phyloP scores from a whole-genome alignment of 35 echinoderm and acorn worm species.

The Ophiothrix spiculata region DNA sequence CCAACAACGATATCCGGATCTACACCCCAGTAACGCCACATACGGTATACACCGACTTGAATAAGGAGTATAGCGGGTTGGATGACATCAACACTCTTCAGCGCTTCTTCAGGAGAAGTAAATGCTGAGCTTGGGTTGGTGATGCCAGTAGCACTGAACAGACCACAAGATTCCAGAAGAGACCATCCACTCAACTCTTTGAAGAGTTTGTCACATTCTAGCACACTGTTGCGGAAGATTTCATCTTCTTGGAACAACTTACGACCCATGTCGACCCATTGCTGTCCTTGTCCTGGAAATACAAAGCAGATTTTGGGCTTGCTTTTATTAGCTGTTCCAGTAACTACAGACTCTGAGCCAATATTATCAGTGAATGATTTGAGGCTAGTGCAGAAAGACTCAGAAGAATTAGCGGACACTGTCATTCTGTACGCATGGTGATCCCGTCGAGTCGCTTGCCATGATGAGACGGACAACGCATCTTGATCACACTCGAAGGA shows the following conservation, averaged over 20 bases:
- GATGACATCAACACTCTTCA: constrained; percentile 52
- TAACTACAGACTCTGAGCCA: constrained; percentile 24
- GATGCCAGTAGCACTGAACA: background rate
- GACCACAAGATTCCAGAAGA: constrained; percentile 41
- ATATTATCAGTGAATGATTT: constrained; percentile 50
- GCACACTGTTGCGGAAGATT: constrained; percentile 52
- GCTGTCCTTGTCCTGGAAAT: constrained; percentile 96
- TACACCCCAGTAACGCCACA: constrained; percentile 78
- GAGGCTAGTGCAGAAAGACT: constrained; percentile 47
- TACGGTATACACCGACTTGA: constrained; percentile 62
- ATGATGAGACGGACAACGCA: constrained; percentile 67
- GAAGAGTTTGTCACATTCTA: constrained; percentile 81
- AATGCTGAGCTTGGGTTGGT: background rate
- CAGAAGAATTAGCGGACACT: constrained; percentile 59
- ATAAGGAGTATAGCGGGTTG: constrained; percentile 89
- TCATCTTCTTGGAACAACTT: constrained; percentile 68
- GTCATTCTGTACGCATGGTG: constrained; percentile 77
- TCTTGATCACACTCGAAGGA: constrained; percentile 63
- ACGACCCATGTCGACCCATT: constrained; percentile 89
- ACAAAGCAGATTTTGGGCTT: constrained; percentile 79
- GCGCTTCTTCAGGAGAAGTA: constrained; percentile 2
- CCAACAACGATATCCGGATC: constrained; percentile 77
- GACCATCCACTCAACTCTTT: constrained; percentile 88
- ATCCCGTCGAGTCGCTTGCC: constrained; percentile 68
- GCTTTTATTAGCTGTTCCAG: background rate